Percentiles rank a stretch among this genome's conserved stretches.
Evolutionary conservation across 1,140 invertebrate genomes (phyloP).

Genomic region (Pogonognathellus flavescens): DNA sequence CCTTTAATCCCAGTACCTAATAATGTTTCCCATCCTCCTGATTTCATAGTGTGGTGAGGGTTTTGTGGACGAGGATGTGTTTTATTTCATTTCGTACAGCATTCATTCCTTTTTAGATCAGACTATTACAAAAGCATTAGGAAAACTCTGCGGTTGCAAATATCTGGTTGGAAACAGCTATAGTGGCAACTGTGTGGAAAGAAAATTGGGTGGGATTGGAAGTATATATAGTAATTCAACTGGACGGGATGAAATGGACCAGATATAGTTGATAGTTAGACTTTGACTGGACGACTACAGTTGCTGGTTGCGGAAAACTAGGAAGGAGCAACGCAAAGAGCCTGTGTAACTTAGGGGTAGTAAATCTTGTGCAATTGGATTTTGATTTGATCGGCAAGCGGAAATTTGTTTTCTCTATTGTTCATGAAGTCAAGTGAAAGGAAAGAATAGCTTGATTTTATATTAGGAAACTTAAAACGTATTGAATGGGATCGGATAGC

Average conservation of each 20-base stretch:
- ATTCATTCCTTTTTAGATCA: slow-evolving; percentile 34
- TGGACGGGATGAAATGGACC: not conserved
- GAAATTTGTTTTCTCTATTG: slow-evolving; percentile 55
- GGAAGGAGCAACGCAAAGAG: not conserved
- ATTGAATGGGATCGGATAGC: not conserved
- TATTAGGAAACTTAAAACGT: slow-evolving; percentile 21
- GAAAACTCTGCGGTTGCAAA: not conserved
- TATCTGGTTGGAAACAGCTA: not conserved
- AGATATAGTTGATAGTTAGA: not conserved
- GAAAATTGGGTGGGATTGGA: not conserved
- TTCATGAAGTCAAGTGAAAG: slow-evolving; percentile 45
- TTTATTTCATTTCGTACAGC: slow-evolving; percentile 21
- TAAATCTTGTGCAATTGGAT: slow-evolving; percentile 41
- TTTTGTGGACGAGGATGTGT: slow-evolving; percentile 47
- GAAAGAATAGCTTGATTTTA: slow-evolving; percentile 30
- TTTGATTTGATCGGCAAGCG: slow-evolving; percentile 51
- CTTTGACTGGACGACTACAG: slow-evolving; percentile 12
- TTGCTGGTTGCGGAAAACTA: not conserved
- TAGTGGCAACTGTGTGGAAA: not conserved
- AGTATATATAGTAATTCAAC: not conserved
- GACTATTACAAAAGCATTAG: slow-evolving; percentile 33
- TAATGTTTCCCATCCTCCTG: slow-evolving; percentile 14
- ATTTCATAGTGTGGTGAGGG: slow-evolving; percentile 12
- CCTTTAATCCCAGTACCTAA: not conserved
- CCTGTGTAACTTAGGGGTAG: not conserved